Evolutionary conservation across 2,113 vertebrate species (phyloP).

Genomic region (Gavia stellata): DNA sequence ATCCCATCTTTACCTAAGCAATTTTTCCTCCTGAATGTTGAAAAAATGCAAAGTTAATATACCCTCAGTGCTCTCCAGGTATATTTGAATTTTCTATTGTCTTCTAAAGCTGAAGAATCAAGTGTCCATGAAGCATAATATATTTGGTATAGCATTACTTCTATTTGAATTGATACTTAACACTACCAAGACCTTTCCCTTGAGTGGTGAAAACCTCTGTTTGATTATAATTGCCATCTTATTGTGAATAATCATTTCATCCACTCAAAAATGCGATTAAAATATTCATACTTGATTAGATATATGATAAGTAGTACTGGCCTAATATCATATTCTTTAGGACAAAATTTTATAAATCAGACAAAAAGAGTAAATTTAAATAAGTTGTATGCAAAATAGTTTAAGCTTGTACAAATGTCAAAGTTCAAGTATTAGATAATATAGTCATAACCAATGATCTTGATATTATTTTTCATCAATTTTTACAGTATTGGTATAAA

Average conservation of each 20-base stretch:
- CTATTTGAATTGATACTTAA: slow-evolving; percentile 1
- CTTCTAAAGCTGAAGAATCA: slow-evolving; percentile 17
- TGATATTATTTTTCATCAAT: not conserved
- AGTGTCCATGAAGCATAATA: not conserved
- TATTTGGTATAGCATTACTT: slow-evolving; percentile 4
- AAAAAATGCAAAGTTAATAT: not conserved
- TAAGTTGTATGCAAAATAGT: not conserved
- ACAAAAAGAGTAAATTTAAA: not conserved
- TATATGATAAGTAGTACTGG: not conserved
- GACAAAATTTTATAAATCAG: not conserved
- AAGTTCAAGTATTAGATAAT: not conserved
- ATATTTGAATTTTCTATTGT: not conserved
- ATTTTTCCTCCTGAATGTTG: not conserved
- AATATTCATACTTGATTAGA: slow-evolving; percentile 9
- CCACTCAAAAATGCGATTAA: not conserved
- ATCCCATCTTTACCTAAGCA: not conserved
- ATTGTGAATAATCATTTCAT: slow-evolving; percentile 16
- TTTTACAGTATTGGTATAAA: not conserved
- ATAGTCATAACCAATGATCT: not conserved
- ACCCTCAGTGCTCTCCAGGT: not conserved
- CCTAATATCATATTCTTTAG: not conserved
- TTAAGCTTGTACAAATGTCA: not conserved
- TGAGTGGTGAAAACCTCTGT: not conserved
- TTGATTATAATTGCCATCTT: slow-evolving; percentile 26
- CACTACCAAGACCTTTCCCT: not conserved